Evolutionary conservation across 2,113 vertebrate genomes (phyloP).

Genomic region (Eolophus roseicapilla): DNA sequence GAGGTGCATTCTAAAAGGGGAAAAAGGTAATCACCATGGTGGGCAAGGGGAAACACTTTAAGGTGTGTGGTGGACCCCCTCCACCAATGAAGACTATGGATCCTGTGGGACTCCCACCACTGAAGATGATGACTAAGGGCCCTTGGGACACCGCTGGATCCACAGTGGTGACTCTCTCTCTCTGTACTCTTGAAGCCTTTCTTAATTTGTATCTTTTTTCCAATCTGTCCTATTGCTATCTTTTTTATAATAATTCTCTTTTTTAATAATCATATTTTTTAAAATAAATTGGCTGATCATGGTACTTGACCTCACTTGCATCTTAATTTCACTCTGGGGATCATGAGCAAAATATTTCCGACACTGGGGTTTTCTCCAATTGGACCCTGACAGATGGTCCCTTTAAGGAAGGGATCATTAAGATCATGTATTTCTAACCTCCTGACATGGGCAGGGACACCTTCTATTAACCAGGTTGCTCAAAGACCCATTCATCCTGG

Average conservation of each 20-base stretch:
- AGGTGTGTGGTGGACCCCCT: background rate
- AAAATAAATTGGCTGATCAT: background rate
- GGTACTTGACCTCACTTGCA: too few relatives aligned
- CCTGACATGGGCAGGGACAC: too few relatives aligned
- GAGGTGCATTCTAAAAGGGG: background rate
- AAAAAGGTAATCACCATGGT: background rate
- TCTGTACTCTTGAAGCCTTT: background rate
- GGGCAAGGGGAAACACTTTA: too few relatives aligned
- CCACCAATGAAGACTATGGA: background rate
- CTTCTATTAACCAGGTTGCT: too few relatives aligned
- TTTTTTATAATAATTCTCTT: background rate
- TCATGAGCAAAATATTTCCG: too few relatives aligned
- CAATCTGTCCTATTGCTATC: background rate
- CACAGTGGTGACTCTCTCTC: background rate
- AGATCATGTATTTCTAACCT: too few relatives aligned
- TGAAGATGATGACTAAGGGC: background rate
- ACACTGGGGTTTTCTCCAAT: too few relatives aligned
- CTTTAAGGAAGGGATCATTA: too few relatives aligned
- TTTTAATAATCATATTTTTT: background rate
- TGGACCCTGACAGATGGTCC: too few relatives aligned
- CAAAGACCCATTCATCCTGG: too few relatives aligned
- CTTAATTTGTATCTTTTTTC: background rate
- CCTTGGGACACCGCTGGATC: background rate
- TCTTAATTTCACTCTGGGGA: too few relatives aligned
- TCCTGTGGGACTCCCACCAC: background rate